These are phyloP conservation scores for Chloebia gouldiae DNA, from an alignment of 2,113 vertebrate species.

Conservation along the genomic window DNA sequence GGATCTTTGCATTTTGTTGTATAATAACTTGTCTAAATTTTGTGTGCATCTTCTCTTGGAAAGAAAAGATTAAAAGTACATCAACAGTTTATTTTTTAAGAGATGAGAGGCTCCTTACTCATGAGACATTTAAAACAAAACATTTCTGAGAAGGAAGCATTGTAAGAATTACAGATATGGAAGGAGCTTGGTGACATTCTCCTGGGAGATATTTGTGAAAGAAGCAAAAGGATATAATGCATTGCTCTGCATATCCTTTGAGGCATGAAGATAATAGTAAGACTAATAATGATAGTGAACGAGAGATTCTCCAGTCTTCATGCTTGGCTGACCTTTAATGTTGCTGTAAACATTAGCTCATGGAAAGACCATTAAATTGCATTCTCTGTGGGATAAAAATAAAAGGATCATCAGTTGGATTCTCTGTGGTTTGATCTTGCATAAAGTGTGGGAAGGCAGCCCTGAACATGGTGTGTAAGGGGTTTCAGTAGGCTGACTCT, in stretches of 20 bases:
- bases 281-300: not conserved
- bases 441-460: not conserved
- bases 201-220: not conserved
- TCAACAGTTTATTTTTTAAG: not conserved
- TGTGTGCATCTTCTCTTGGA: not conserved
- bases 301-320: not conserved
- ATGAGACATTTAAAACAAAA: not conserved
- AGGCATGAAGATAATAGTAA: not conserved
- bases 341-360: not conserved
- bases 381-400: not conserved
- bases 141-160: not conserved
- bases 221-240: not conserved
- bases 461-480: not conserved
- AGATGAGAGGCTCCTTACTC: not conserved
- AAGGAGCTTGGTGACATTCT: not conserved
- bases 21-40: not conserved
- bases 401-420: not conserved
- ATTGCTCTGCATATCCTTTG: not conserved
- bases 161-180: not conserved
- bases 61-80: not conserved
- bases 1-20: not conserved
- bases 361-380: not conserved
- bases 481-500: not conserved
- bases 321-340: not conserved
- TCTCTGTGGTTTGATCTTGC: not conserved